These are phyloP conservation scores for Philereme transversata DNA, from an alignment of 2,888 invertebrate species.

Conservation along the genomic window DNA sequence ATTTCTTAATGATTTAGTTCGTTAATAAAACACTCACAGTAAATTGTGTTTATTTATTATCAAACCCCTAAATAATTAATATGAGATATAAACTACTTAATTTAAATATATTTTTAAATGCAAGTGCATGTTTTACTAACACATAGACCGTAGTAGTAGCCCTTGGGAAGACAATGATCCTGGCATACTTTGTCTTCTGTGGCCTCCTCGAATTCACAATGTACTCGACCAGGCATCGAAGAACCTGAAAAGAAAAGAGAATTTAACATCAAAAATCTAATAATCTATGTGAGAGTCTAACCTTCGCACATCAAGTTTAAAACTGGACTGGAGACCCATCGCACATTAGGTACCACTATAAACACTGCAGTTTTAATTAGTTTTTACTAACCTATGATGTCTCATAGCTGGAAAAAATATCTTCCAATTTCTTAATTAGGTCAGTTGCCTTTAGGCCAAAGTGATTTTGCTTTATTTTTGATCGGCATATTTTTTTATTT, in stretches of 20 bases:
- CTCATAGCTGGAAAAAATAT: too few relatives aligned
- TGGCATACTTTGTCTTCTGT: conserved; percentile 62
- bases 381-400: too few relatives aligned
- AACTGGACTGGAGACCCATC: too few relatives aligned
- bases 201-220: conserved; percentile 60
- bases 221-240: conserved; percentile 47
- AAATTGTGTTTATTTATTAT: not conserved
- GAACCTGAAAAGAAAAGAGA: conserved; percentile 44
- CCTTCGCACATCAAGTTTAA: too few relatives aligned
- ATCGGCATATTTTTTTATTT: too few relatives aligned
- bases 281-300: too few relatives aligned
- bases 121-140: conserved; percentile 68
- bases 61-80: not conserved
- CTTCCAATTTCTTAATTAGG: too few relatives aligned
- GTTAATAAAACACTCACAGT: conserved; percentile 13
- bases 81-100: not conserved
- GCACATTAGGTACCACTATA: too few relatives aligned
- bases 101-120: conserved; percentile 46
- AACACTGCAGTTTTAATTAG: too few relatives aligned
- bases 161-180: conserved; percentile 70
- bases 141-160: conserved; percentile 72
- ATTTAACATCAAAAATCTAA: not conserved
- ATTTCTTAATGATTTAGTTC: not conserved
- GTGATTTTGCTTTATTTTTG: too few relatives aligned
- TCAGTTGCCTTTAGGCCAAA: too few relatives aligned